Base-by-base conservation (phyloP, 2,797 vertebrate genomes). In the Hyperoplus lanceolatus region DNA sequence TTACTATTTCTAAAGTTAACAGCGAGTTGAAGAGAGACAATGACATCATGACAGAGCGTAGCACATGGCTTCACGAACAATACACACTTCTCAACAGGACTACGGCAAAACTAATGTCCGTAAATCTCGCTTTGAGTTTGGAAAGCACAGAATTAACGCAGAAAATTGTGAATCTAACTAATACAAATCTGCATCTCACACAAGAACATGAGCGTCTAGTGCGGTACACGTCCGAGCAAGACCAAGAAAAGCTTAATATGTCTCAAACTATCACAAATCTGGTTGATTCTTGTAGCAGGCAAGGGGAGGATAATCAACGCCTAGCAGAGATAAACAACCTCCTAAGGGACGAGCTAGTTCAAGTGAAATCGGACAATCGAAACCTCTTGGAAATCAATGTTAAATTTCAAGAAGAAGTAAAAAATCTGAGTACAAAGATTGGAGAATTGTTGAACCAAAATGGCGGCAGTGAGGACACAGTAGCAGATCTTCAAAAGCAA, bases 151-250 rank as follows among this genome's bases (percentile, higher is more conserved):
- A 72, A 18, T 29, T 87, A 1, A 70, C 4, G 29, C 60, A 75
- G 70, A 48, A 60, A 48, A 62, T 82, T 14, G 38, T 14, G 3
- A 90, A 87, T 55, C 60, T 87, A 2, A 91, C 82, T 0, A 67
- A 63, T 0, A 38, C 18, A 13, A 85, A 82, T 10, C 8, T 21
- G 3, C 14, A 66, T 0, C 79, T 90, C 3, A 2, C 21, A 5
- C 60, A 39, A 16, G 74, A 86, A 43, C 66, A 55, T 0, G 18
- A 43, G 14, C 60, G 46, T 6, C 72, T 89, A 43, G 18, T 71
- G 0, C 41, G 16, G 51, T 0, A 16, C 39, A 16, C 51, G 2
- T n/a, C 56, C 0, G 59, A 77, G 39, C 77, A 65, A 54, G 54
- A 81, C 43, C 57, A 43, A 2, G 9, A 54, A 63, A 65, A 64